Conservation (phyloP, 1,140 invertebrate genomes). For the Scaptomyza montana region DNA sequence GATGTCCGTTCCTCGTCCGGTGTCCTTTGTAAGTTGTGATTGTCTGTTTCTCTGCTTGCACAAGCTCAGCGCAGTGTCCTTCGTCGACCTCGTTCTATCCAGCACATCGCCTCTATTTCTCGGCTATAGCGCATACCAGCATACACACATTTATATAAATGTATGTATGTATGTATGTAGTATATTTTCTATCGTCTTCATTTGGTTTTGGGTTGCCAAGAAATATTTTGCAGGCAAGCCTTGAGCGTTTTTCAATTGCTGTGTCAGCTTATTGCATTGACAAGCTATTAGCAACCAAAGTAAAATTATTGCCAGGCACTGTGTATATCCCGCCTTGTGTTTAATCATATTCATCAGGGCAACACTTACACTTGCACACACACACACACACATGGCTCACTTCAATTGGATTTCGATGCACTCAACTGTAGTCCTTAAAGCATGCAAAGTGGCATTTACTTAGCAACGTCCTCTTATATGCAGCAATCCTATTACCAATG, state of each 20-base stretch:
- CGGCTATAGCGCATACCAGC: slow-evolving; percentile 22
- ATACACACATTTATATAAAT: slow-evolving; percentile 21
- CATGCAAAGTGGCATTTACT: neutral
- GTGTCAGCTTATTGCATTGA: slow-evolving; percentile 55
- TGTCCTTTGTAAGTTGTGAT: slow-evolving; percentile 32
- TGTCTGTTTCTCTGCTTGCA: slow-evolving; percentile 42
- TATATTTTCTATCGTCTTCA: slow-evolving; percentile 46
- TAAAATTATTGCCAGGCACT: slow-evolving; percentile 45
- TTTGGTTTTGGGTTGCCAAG: slow-evolving; percentile 42
- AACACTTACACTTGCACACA: neutral
- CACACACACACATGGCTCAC: neutral
- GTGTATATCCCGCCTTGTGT: slow-evolving; percentile 9
- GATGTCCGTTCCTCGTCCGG: slow-evolving; percentile 35
- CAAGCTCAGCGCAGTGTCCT: slow-evolving; percentile 60
- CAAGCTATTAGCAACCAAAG: slow-evolving; percentile 37
- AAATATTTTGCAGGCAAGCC: slow-evolving; percentile 36
- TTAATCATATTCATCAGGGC: slow-evolving; percentile 34
- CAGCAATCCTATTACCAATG: neutral
- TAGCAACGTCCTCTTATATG: neutral
- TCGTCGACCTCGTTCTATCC: slow-evolving; percentile 59
- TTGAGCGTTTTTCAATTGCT: slow-evolving; percentile 64
- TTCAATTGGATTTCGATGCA: slow-evolving; percentile 1
- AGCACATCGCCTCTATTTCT: slow-evolving; percentile 19
- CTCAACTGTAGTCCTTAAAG: neutral
- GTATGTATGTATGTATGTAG: slow-evolving; percentile 31